Conservation (phyloP, 2,113 vertebrate genomes). For the Corythaeola cristata region DNA sequence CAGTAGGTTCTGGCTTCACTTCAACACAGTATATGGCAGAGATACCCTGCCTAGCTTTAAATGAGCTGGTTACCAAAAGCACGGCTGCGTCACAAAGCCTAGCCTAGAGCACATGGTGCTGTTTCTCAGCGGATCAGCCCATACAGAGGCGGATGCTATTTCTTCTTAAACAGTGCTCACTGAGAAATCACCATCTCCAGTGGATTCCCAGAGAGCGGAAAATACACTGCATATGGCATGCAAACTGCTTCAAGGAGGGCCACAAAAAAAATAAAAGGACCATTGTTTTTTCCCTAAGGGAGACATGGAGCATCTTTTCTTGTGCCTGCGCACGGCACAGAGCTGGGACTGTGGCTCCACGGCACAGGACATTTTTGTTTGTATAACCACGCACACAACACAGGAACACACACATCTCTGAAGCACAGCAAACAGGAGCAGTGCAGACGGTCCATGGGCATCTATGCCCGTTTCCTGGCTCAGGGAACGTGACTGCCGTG, state of each 20-base stretch:
- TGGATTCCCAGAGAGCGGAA: background rate
- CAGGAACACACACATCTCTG: background rate
- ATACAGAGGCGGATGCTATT: background rate
- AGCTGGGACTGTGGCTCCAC: background rate
- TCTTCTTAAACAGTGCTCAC: background rate
- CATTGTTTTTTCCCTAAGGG: background rate
- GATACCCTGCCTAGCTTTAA: background rate
- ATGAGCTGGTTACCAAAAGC: background rate
- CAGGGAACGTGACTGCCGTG: background rate
- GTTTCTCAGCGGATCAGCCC: background rate
- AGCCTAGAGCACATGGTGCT: background rate
- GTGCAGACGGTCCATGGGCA: fast-evolving
- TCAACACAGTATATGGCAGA: background rate
- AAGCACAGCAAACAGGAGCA: background rate
- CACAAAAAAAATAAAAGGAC: background rate
- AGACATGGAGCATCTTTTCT: background rate
- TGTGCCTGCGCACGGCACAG: fast-evolving
- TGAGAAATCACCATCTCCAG: background rate
- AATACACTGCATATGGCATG: background rate
- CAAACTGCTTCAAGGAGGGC: background rate
- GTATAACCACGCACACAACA: fast-evolving
- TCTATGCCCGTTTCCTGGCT: background rate
- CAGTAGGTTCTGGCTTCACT: background rate
- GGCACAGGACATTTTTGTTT: background rate
- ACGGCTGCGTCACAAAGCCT: background rate